Conservation (phyloP, 2,797 vertebrate genomes). For the Babyrousa celebensis region DNA sequence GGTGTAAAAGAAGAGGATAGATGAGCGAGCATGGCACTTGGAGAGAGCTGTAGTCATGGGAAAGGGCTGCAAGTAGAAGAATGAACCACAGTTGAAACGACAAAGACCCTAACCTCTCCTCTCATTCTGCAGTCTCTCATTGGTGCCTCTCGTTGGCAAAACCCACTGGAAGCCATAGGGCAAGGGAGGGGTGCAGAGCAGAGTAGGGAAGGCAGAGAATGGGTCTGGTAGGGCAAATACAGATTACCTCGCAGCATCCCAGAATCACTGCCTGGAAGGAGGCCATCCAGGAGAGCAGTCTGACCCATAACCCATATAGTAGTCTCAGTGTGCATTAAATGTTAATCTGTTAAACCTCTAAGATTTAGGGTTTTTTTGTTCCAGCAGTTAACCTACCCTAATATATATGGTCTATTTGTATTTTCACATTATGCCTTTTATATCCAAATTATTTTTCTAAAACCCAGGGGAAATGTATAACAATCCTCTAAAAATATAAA, state of each 20-base stretch:
- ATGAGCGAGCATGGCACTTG: background rate
- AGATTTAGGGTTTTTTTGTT: background rate
- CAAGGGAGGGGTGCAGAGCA: background rate
- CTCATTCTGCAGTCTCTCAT: background rate
- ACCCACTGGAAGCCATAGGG: background rate
- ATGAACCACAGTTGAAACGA: background rate
- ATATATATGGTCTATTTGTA: background rate
- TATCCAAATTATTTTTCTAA: background rate
- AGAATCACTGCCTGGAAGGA: background rate
- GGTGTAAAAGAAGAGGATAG: background rate
- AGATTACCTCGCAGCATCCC: background rate
- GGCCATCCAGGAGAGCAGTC: background rate
- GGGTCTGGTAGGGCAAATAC: background rate
- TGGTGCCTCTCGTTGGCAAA: background rate
- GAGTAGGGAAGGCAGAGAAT: background rate
- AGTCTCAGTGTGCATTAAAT: background rate
- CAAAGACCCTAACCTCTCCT: background rate
- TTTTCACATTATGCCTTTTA: constrained; percentile 6
- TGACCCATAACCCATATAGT: background rate
- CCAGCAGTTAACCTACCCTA: background rate
- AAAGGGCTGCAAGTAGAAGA: background rate
- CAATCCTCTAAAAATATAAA: background rate
- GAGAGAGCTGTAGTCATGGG: background rate
- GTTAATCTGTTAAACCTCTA: background rate
- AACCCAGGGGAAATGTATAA: background rate